These are phyloP conservation scores for Brachionus angularis DNA, from an alignment of 1,140 invertebrate genomes.

Conservation along the genomic window DNA sequence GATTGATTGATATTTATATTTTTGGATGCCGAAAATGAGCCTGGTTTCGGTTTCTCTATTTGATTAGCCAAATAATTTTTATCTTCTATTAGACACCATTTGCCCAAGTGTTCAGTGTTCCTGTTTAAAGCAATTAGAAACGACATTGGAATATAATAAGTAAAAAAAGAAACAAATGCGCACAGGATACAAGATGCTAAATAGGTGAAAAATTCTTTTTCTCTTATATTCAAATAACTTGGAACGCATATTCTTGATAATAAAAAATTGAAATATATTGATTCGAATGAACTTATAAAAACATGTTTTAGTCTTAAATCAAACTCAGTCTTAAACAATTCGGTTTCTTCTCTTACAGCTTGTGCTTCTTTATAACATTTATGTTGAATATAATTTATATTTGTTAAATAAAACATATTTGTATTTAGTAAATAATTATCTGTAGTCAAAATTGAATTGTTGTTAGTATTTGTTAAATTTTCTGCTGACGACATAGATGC, in stretches of 20 bases:
- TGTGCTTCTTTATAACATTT: slow-evolving; percentile 1
- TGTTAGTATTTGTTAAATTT: too few relatives aligned
- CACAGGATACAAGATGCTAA: neutral
- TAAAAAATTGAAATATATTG: slow-evolving; percentile 17
- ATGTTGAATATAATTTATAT: slow-evolving; percentile 20
- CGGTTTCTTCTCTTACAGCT: slow-evolving; percentile 13
- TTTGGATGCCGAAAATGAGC: too few relatives aligned
- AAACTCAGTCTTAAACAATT: slow-evolving; percentile 7
- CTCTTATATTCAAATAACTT: neutral
- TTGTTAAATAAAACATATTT: slow-evolving; percentile 22
- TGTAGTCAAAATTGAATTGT: neutral
- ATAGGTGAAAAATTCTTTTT: neutral
- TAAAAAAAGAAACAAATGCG: slow-evolving; percentile 11
- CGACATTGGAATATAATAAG: slow-evolving; percentile 21
- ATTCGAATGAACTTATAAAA: neutral
- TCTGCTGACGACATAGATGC: too few relatives aligned
- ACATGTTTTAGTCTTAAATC: slow-evolving; percentile 9
- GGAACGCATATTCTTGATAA: slow-evolving; percentile 4
- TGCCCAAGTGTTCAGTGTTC: slow-evolving; percentile 14
- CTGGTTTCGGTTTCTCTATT: too few relatives aligned
- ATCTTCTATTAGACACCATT: neutral
- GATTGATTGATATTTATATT: too few relatives aligned
- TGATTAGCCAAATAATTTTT: too few relatives aligned
- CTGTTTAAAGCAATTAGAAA: slow-evolving; percentile 13
- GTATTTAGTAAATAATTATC: slow-evolving; percentile 9